Evolutionary conservation across 1,140 invertebrate species (phyloP).

Genomic region (Drosophila teissieri): DNA sequence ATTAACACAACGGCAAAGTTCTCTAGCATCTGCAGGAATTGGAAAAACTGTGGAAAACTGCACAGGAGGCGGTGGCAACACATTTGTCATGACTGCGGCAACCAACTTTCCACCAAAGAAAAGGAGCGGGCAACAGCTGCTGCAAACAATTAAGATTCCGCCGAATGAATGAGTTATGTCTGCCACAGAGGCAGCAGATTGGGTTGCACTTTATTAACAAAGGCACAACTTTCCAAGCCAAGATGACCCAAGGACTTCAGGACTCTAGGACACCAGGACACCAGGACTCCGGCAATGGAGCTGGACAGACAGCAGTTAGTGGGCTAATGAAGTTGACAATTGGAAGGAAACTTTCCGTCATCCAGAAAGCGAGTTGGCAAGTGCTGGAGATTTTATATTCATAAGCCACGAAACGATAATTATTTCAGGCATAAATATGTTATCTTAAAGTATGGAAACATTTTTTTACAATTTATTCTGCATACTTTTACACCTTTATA

Average conservation of each 20-base stretch:
- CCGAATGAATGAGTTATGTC: constrained; percentile 54
- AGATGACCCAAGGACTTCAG: constrained; percentile 31
- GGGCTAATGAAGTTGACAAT: constrained; percentile 60
- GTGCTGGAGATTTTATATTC: constrained; percentile 12
- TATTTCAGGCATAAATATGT: not conserved
- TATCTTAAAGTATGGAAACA: no score
- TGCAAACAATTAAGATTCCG: constrained; percentile 29
- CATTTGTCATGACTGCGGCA: constrained; percentile 37
- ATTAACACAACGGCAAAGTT: not conserved
- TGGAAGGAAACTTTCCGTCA: constrained; percentile 38
- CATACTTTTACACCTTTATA: not conserved
- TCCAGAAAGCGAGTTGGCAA: constrained; percentile 3
- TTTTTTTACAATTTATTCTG: no score
- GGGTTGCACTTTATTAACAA: constrained; percentile 69
- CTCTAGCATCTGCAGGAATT: not conserved
- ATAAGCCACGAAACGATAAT: constrained; percentile 26
- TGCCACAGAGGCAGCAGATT: constrained; percentile 36
- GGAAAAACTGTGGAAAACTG: not conserved
- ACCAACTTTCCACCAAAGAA: constrained; percentile 29
- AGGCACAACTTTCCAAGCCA: constrained; percentile 42
- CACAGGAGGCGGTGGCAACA: not conserved
- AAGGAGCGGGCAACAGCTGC: constrained; percentile 20
- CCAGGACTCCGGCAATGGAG: constrained; percentile 3
- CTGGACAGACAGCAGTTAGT: constrained; percentile 13
- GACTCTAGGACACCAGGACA: constrained; percentile 2